These are phyloP conservation scores for Lemur catta DNA, from an alignment of 2,797 vertebrate species.

Conservation along the genomic window DNA sequence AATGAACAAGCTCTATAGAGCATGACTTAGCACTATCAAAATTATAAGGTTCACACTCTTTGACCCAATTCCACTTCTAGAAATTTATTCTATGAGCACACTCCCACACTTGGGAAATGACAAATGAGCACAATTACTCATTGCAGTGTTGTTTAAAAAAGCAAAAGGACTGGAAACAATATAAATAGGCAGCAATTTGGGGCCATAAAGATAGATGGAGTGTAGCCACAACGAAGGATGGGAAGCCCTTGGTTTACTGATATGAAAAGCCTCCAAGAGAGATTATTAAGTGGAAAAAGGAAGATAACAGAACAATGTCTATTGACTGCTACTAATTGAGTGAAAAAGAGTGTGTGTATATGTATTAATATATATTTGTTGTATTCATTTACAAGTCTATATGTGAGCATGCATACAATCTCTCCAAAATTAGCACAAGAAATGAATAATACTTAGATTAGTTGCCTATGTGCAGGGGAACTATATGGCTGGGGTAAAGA, in stretches of 20 bases:
- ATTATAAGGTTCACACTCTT: neutral
- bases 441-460: neutral
- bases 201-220: neutral
- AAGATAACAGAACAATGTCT: neutral
- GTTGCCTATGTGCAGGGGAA: neutral
- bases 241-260: neutral
- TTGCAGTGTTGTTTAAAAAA: neutral
- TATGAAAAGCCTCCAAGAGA: neutral
- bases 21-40: neutral
- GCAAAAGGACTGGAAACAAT: neutral
- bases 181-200: conserved; percentile 9
- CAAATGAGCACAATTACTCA: conserved; percentile 27
- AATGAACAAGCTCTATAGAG: neutral
- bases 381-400: neutral
- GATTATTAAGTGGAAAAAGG: neutral
- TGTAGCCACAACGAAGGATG: neutral
- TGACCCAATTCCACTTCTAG: conserved; percentile 39
- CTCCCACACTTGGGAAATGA: conserved; percentile 58
- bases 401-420: neutral
- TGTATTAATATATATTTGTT: neutral
- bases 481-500: neutral
- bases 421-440: neutral
- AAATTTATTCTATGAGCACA: conserved; percentile 65
- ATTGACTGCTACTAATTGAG: neutral
- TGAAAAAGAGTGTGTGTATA: neutral